Conservation (phyloP, 2,888 invertebrate species). For the Poecilobothrus nobilitatus region DNA sequence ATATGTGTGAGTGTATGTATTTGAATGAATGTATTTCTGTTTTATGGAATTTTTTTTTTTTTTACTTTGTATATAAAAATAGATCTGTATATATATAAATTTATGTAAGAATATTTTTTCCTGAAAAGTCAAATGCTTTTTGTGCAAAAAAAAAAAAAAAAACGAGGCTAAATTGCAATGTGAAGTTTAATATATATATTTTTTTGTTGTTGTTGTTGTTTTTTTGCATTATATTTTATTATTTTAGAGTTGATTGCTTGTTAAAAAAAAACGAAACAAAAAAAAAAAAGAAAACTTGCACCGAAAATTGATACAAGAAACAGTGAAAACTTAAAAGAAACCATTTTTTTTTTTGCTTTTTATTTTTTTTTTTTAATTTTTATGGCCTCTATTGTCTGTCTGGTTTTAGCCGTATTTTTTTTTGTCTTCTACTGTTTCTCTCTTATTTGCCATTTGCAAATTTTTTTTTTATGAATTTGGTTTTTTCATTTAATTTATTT, state of each 20-base stretch:
- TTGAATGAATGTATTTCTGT: too few species aligned
- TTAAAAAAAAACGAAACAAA: not conserved
- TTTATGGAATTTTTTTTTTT: too few species aligned
- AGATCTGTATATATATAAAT: too few species aligned
- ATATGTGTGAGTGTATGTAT: too few species aligned
- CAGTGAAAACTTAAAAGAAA: not conserved
- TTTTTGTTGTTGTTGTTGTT: not conserved
- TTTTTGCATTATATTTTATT: not conserved
- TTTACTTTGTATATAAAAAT: too few species aligned
- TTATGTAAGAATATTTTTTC: too few species aligned
- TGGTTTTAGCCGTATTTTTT: not conserved
- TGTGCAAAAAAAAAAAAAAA: not conserved
- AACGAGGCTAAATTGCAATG: not conserved
- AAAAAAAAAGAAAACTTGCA: not conserved
- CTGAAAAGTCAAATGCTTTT: too few species aligned
- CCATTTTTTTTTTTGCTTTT: not conserved
- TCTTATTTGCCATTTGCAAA: too few species aligned
- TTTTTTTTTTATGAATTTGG: not conserved
- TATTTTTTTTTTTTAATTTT: not conserved
- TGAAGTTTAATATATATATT: not conserved
- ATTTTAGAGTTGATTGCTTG: not conserved
- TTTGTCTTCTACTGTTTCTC: too few species aligned
- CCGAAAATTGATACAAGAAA: not conserved
- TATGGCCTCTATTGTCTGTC: slow-evolving; percentile 6
- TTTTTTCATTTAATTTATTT: too few species aligned